Conservation (phyloP, 2,797 vertebrate genomes). For the Anas georgica region DNA sequence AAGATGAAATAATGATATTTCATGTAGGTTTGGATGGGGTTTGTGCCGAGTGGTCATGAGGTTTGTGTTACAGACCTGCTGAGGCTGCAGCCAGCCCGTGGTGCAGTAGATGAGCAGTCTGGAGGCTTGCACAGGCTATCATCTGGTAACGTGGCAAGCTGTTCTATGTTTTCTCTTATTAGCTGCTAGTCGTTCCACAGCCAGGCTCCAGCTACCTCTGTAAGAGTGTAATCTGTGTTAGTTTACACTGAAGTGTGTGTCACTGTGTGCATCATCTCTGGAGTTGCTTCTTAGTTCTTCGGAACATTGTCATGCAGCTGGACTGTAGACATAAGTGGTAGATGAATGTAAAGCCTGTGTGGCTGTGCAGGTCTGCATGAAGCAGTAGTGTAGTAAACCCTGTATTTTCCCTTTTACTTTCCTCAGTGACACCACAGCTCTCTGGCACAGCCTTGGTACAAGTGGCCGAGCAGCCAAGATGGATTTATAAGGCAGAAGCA, state of each 20-base stretch:
- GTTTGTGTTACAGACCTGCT: neutral
- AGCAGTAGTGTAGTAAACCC: neutral
- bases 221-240: neutral
- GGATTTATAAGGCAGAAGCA: neutral
- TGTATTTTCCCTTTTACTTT: neutral
- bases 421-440: neutral
- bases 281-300: neutral
- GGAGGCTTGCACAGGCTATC: neutral
- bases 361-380: neutral
- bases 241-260: neutral
- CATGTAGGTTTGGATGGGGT: neutral
- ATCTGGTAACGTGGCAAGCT: neutral
- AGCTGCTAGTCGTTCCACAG: neutral
- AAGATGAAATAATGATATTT: neutral
- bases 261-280: neutral
- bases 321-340: neutral
- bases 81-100: neutral
- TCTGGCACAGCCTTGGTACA: neutral
- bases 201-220: no score
- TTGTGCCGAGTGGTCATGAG: neutral
- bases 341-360: neutral
- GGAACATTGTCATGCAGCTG: neutral
- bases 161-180: neutral
- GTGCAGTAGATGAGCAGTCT: neutral
- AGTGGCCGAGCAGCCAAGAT: neutral